A percentile compares a stretch with the other conserved stretches of the same genome.
Evolutionary conservation across 2,888 invertebrate species (phyloP).

Genomic region (Campaea margaritaria): DNA sequence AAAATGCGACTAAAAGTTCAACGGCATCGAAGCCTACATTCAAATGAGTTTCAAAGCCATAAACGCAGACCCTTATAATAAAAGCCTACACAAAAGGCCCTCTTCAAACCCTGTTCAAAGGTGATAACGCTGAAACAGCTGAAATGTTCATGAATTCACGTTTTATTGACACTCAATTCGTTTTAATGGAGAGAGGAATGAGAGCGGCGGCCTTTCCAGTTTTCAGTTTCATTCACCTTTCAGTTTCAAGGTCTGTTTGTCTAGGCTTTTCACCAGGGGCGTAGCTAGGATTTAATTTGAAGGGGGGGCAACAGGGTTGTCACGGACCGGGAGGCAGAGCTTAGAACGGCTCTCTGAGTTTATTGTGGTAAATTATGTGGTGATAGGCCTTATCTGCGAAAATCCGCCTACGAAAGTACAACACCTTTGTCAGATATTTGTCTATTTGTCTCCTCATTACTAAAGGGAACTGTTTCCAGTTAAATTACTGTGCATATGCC

Average conservation of each 20-base stretch:
- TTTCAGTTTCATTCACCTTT: slow-evolving; percentile 21
- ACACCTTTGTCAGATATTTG: too few species aligned
- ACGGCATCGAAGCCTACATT: slow-evolving; percentile 4
- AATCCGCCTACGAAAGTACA: too few species aligned
- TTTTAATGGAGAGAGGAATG: slow-evolving; percentile 1
- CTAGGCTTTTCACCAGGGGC: slow-evolving; percentile 25
- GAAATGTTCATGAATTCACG: slow-evolving; percentile 15
- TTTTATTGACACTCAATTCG: slow-evolving; percentile 10
- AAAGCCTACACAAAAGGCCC: slow-evolving; percentile 4
- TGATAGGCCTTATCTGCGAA: too few species aligned
- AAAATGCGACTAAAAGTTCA: background rate
- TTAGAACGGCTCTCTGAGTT: too few species aligned
- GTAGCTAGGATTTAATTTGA: too few species aligned
- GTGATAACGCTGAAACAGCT: slow-evolving; percentile 17
- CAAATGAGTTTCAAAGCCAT: background rate
- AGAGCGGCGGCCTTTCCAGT: slow-evolving; percentile 10
- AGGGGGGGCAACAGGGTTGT: too few species aligned
- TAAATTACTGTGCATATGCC: too few species aligned
- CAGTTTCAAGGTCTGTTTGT: slow-evolving; percentile 23
- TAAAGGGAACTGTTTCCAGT: too few species aligned
- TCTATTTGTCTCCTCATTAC: too few species aligned
- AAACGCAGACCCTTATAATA: slow-evolving; percentile 1
- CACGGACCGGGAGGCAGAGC: too few species aligned
- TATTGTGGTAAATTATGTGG: too few species aligned
- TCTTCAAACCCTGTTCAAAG: slow-evolving; percentile 3